A percentile compares a stretch with the other conserved stretches of the same genome.
phyloP scores from a whole-genome alignment of 2,888 invertebrate genomes.

The Bedellia somnulentella region DNA sequence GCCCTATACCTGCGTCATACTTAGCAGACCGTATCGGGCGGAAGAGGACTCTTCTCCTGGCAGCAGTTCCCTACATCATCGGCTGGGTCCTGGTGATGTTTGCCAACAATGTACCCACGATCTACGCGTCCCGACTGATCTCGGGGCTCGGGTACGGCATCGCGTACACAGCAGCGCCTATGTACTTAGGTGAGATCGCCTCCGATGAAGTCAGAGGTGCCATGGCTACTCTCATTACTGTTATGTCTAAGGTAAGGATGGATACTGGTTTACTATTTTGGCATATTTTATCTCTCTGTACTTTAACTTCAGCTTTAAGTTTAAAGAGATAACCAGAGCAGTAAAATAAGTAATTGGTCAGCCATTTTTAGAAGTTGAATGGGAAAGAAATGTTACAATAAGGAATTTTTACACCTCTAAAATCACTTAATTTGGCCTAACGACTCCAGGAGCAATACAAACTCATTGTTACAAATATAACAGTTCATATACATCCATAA shows the following conservation, averaged over 20 bases:
- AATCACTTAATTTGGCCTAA: too few species aligned
- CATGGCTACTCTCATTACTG: slow-evolving; percentile 63
- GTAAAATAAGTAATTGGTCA: too few species aligned
- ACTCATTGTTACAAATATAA: too few species aligned
- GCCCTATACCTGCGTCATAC: slow-evolving; percentile 64
- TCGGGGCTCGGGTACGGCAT: slow-evolving; percentile 66
- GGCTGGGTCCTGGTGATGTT: slow-evolving; percentile 68
- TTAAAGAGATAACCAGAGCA: too few species aligned
- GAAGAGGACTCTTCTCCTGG: slow-evolving; percentile 62
- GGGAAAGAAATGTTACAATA: too few species aligned
- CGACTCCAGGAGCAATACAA: too few species aligned
- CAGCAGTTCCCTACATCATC: slow-evolving; percentile 61
- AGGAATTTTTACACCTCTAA: too few species aligned
- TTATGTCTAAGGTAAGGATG: slow-evolving; percentile 53
- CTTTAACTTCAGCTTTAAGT: too few species aligned
- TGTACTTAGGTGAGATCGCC: slow-evolving; percentile 66
- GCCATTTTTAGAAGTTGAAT: too few species aligned
- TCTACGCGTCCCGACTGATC: slow-evolving; percentile 62
- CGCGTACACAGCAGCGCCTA: slow-evolving; percentile 62
- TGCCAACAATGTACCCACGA: slow-evolving; percentile 54
- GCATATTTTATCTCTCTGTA: too few species aligned
- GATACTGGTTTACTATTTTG: neutral
- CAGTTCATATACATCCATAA: too few species aligned
- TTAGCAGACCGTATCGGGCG: slow-evolving; percentile 67
- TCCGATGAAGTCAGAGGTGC: slow-evolving; percentile 62